Base-by-base conservation (phyloP, 2,888 invertebrate genomes). In the Suillia variegata region DNA sequence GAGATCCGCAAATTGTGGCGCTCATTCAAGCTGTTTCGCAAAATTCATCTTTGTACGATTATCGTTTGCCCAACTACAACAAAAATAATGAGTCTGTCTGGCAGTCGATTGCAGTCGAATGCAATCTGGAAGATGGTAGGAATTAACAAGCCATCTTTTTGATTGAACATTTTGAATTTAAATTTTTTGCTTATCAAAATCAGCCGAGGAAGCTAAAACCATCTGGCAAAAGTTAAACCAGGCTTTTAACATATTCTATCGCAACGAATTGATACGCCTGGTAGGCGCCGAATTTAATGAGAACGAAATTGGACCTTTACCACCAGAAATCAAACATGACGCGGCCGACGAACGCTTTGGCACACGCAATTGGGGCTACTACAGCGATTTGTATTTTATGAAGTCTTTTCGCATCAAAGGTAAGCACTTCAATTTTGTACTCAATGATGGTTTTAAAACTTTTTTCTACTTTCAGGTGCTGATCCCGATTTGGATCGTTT, bases 321-420 rank as follows among this genome's bases (percentile, higher is more conserved):
- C 59, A 1, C 10, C 31, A 12, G 57, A 58, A 8, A 21, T 26
- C 12, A 15, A 1, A 1, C n/a, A 45, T 2, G 38, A 33, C 13
- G 10, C 48, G 6, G 6, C 31, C 17, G 56, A 48, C 10, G 45
- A 38, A n/a, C 42, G 18, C 5, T 53, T 56, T 26, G 53, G 49
- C 45, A 56, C 38, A 2, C 48, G 49, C 3, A 31, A 54, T 3
- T 58, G 58, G 54, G 49, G 54, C 50, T 58, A 61, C 51, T 58
- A 61, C 33, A 58, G 58, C 15, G 63, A 63, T n/a, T 61, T 61
- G 63, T 51, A 53, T 33, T 63, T 63, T n/a, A 49, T 63, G 22
- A 55, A 54, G 5, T 59, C 59, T 17, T 63, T 57, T 34, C 56
- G 56, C 17, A 45, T 49, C 22, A 57, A 57, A 24, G 55, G n/a